A percentile compares a stretch with the other conserved stretches of the same genome.
These are phyloP conservation scores for Mustela nigripes DNA, from an alignment of 2,113 vertebrate genomes.

Conservation along the genomic window DNA sequence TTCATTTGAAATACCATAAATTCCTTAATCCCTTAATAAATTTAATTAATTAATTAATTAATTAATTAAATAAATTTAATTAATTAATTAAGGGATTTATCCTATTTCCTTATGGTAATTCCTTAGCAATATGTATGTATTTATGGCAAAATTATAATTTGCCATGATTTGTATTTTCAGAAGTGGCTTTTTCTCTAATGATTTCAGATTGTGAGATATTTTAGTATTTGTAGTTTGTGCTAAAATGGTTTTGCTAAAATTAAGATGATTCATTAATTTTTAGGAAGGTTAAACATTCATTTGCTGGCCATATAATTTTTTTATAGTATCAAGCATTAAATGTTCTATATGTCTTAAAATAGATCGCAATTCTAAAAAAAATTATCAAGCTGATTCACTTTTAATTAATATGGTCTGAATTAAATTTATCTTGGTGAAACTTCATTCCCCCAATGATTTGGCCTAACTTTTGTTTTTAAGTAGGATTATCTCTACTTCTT, in stretches of 20 bases:
- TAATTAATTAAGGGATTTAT: no score
- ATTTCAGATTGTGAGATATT: background rate
- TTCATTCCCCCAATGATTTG: background rate
- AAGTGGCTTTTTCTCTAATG: background rate
- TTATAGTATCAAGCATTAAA: conserved; percentile 19
- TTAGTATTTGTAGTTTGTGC: background rate
- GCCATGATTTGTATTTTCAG: background rate
- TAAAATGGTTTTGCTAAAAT: background rate
- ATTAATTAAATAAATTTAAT: no score
- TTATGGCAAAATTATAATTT: background rate
- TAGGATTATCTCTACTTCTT: background rate
- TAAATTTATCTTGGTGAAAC: background rate
- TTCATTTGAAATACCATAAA: conserved; percentile 9
- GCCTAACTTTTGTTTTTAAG: conserved; percentile 13
- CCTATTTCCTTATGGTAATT: no score
- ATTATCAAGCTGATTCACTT: background rate
- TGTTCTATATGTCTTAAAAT: background rate
- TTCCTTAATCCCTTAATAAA: background rate
- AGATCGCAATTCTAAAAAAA: background rate
- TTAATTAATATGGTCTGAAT: conserved; percentile 22
- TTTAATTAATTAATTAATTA: no score
- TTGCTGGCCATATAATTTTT: background rate
- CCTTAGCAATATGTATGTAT: background rate
- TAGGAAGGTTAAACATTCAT: background rate
- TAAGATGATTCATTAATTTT: conserved; percentile 31